phyloP scores from a whole-genome alignment of 2,797 vertebrate species.

The Gallinago solitaria region DNA sequence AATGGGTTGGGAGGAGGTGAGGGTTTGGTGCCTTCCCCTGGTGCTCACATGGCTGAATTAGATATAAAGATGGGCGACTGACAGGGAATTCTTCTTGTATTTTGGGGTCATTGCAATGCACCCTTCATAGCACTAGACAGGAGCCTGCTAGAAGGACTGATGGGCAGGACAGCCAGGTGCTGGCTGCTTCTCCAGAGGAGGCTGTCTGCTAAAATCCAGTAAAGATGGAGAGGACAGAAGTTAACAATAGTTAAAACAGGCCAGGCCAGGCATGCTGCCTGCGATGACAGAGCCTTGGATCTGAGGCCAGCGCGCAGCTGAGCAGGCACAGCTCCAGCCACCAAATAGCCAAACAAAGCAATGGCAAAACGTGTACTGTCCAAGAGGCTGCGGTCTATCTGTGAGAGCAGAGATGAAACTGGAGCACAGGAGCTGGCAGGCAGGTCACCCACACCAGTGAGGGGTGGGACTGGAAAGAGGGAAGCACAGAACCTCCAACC shows the following conservation, averaged over 20 bases:
- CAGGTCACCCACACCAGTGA: neutral
- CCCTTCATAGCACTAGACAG: neutral
- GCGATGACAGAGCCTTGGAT: neutral
- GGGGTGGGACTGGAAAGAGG: neutral
- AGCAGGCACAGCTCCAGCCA: neutral
- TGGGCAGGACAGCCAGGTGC: neutral
- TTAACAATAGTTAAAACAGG: neutral
- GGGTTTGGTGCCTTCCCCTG: neutral
- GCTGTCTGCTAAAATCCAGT: neutral
- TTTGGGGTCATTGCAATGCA: neutral
- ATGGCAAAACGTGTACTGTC: neutral
- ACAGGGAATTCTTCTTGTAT: neutral
- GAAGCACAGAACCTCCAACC: neutral
- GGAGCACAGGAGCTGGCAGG: neutral
- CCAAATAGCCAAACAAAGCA: neutral
- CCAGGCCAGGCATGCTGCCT: neutral
- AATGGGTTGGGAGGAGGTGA: neutral
- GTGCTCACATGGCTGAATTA: neutral
- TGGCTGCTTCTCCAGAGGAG: neutral
- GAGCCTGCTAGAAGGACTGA: neutral
- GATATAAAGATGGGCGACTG: rapidly evolving
- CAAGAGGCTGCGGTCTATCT: neutral
- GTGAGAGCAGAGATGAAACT: neutral
- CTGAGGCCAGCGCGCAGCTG: neutral
- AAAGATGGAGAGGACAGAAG: neutral